Evolutionary conservation across 92 coral and sea anemone genomes (phyloP), one percentile per base, ranked within the genome.

Genomic region (Bergia puertoricense): DNA sequence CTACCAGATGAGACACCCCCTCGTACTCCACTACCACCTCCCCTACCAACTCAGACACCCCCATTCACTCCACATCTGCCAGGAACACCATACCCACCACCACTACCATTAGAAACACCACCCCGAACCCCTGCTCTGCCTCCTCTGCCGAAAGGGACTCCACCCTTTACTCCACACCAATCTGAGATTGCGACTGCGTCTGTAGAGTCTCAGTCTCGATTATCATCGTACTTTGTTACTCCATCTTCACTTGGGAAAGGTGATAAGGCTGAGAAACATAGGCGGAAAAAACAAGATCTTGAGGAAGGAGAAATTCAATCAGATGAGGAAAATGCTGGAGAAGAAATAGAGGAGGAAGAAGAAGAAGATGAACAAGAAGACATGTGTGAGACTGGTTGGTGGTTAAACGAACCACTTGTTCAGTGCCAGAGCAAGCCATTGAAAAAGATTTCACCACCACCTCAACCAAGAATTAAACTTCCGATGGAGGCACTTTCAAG

Each of bases 401-500:
- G 99, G 99, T 66, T 94, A 22, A 85, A 77, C n/a, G 94, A 92
- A 59, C 99, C 99, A 3, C 85, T 97, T 20, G 80, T 46, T 30
- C 86, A 92, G 36, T 54, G 83, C 14, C 72, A 86, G 2, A 80
- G 46, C 20, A 92, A 84, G 67, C 89, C 85, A 48, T 67, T 74
- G 18, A 94, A 85, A 80, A 72, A 86, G 36, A 78, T 94, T 48
- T 86, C 88, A 15, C 99, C 98, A 0, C 99, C 99, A 41, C 98
- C 98, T 22, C 85, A 85, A 13, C 99, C 99, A 16, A 83, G 94
- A 20, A 92, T 93, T 20, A 92, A 89, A 67, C 92, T 97, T 16
- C 99, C 99, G 0, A 81, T 97, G 93, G 98, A 97, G 40, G 93
- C 95, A 1, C 92, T 97, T 1, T 94, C 99, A 3, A 82, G 98